These are phyloP conservation scores for Creontiades dilutus DNA, from an alignment of 2,888 invertebrate species.

Conservation along the genomic window DNA sequence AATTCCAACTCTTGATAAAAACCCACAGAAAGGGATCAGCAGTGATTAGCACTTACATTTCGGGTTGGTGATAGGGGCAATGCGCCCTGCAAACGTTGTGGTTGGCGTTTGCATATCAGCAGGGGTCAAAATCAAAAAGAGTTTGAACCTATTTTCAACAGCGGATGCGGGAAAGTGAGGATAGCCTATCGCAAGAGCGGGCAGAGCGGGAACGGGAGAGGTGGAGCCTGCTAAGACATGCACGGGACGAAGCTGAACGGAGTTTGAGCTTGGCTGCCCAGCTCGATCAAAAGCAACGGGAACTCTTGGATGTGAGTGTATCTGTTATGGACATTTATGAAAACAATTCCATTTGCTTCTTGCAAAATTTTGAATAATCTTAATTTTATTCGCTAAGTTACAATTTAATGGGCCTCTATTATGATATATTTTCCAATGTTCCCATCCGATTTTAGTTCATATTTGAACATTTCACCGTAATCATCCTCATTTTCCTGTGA, in stretches of 20 bases:
- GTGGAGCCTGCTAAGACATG: conserved; percentile 91
- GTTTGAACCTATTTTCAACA: conserved; percentile 77
- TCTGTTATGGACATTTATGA: conserved; percentile 7
- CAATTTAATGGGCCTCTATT: too few relatives aligned
- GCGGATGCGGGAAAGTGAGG: conserved; percentile 89
- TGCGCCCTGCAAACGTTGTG: background rate
- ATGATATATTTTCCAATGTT: too few relatives aligned
- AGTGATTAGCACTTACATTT: background rate
- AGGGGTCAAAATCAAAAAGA: conserved; percentile 1
- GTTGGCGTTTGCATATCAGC: background rate
- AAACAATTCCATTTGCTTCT: background rate
- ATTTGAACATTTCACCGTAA: too few relatives aligned
- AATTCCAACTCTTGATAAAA: background rate
- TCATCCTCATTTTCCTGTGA: too few relatives aligned
- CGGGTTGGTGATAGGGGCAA: background rate
- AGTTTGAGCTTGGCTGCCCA: conserved; percentile 92
- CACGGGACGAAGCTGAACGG: conserved; percentile 93
- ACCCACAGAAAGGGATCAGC: conserved; percentile 70
- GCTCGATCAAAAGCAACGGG: conserved; percentile 91
- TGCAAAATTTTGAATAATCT: too few relatives aligned
- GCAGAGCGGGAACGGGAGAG: conserved; percentile 92
- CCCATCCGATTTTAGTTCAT: too few relatives aligned
- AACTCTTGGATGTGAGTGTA: conserved; percentile 83
- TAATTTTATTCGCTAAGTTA: too few relatives aligned
- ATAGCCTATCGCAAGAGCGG: conserved; percentile 82